phyloP scores from a whole-genome alignment of 1,140 invertebrate genomes.

The Homalodisca vitripennis region DNA sequence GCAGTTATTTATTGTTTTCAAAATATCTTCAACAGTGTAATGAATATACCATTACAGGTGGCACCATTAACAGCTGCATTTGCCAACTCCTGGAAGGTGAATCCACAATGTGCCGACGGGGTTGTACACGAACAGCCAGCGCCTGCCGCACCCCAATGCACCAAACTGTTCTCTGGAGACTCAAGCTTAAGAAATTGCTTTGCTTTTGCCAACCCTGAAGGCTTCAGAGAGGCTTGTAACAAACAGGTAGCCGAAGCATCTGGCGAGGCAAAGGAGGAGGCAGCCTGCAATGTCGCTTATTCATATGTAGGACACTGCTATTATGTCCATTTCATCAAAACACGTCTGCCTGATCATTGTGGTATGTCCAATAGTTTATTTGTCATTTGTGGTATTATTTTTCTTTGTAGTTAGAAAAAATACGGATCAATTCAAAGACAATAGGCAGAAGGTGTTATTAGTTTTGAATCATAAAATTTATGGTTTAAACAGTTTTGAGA shows the following conservation, averaged over 20 bases:
- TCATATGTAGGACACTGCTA: conserved; percentile 60
- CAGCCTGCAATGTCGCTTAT: conserved; percentile 57
- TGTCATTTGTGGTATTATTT: too few relatives aligned
- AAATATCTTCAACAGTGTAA: too few relatives aligned
- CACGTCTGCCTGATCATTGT: conserved; percentile 58
- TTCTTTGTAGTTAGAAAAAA: too few relatives aligned
- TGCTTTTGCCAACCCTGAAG: conserved; percentile 47
- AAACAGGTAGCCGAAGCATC: conserved; percentile 50
- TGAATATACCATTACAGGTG: too few relatives aligned
- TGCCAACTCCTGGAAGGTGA: conserved; percentile 67
- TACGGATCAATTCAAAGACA: too few relatives aligned
- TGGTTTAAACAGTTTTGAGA: too few relatives aligned
- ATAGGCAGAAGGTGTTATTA: too few relatives aligned
- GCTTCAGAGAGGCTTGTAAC: conserved; percentile 63
- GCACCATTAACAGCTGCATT: conserved; percentile 52
- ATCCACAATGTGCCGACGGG: conserved; percentile 55
- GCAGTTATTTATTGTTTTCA: too few relatives aligned
- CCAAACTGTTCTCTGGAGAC: conserved; percentile 60
- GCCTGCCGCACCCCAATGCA: conserved; percentile 50
- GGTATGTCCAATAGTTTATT: too few relatives aligned
- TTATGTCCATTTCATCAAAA: conserved; percentile 50
- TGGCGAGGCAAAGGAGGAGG: conserved; percentile 48
- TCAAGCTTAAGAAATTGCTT: conserved; percentile 55
- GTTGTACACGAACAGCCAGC: conserved; percentile 51
- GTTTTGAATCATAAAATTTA: too few relatives aligned